Evolutionary conservation across 2,888 invertebrate species (phyloP).

Genomic region (Protodeltote pygarga): DNA sequence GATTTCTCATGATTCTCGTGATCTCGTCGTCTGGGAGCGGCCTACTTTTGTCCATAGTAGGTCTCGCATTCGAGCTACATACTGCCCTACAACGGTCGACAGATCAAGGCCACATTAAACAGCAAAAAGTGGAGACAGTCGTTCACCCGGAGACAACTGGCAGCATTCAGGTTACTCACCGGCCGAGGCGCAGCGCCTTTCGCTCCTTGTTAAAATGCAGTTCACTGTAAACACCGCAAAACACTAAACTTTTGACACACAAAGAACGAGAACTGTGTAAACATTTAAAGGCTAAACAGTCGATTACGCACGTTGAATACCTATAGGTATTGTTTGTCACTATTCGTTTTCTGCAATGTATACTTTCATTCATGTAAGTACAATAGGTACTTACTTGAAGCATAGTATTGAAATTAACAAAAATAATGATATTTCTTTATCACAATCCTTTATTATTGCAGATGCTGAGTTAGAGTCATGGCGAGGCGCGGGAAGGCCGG

Average conservation of each 20-base stretch:
- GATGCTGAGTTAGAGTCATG: conserved; percentile 82
- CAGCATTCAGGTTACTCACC: conserved; percentile 70
- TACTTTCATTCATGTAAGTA: neutral
- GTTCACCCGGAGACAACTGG: conserved; percentile 68
- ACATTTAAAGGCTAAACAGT: conserved; percentile 7
- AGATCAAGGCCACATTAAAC: conserved; percentile 69
- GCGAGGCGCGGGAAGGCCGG: conserved; percentile 82
- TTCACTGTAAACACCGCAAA: conserved; percentile 30
- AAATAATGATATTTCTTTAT: too few species aligned
- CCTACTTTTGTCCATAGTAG: conserved; percentile 73
- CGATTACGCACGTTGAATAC: conserved; percentile 6
- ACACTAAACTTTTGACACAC: conserved; percentile 29
- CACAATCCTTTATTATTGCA: conserved; percentile 39
- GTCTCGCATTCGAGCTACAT: conserved; percentile 58
- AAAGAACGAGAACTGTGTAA: neutral
- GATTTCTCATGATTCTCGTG: conserved; percentile 73
- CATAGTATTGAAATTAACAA: conserved; percentile 12
- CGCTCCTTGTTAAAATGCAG: conserved; percentile 50
- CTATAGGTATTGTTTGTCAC: neutral
- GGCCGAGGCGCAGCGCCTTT: conserved; percentile 41
- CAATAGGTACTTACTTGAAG: neutral
- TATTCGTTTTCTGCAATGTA: neutral
- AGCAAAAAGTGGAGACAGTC: conserved; percentile 69
- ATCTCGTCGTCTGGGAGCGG: conserved; percentile 66
- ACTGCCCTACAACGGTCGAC: conserved; percentile 72